Conservation (phyloP, 1,140 invertebrate genomes). For the Bombus cullumanus region DNA sequence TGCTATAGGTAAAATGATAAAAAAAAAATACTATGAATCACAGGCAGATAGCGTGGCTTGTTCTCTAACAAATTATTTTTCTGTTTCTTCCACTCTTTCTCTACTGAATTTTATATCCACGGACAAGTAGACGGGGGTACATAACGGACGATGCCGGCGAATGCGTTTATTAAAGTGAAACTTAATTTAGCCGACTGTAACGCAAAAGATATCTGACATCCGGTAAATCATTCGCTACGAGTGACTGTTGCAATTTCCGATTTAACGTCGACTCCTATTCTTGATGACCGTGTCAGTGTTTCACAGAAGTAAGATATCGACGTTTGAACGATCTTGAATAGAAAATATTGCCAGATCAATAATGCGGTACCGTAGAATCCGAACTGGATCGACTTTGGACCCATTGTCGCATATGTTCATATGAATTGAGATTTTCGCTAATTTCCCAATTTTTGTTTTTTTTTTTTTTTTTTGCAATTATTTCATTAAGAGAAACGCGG, state of each 20-base stretch:
- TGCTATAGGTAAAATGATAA: not conserved
- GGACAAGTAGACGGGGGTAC: not conserved
- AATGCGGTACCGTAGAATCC: not conserved
- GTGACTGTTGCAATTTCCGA: constrained; percentile 31
- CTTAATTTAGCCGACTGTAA: not conserved
- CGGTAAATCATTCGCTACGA: constrained; percentile 7
- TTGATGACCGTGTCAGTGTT: not conserved
- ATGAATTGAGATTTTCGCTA: not conserved
- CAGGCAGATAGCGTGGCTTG: too few species aligned
- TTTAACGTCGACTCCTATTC: not conserved
- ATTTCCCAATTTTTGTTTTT: too few species aligned
- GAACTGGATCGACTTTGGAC: not conserved
- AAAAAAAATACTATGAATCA: too few species aligned
- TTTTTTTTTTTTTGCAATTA: not conserved
- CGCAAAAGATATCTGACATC: not conserved
- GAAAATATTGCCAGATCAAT: constrained; percentile 22
- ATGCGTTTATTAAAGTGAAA: constrained; percentile 9
- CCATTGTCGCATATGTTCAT: not conserved
- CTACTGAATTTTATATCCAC: too few species aligned
- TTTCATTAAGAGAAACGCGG: too few species aligned
- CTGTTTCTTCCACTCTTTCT: not conserved
- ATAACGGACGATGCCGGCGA: not conserved
- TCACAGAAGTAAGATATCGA: constrained; percentile 17
- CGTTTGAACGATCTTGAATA: not conserved
- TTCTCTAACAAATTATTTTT: not conserved